phyloP scores from a whole-genome alignment of 2,113 vertebrate species.

The Microtus ochrogaster region DNA sequence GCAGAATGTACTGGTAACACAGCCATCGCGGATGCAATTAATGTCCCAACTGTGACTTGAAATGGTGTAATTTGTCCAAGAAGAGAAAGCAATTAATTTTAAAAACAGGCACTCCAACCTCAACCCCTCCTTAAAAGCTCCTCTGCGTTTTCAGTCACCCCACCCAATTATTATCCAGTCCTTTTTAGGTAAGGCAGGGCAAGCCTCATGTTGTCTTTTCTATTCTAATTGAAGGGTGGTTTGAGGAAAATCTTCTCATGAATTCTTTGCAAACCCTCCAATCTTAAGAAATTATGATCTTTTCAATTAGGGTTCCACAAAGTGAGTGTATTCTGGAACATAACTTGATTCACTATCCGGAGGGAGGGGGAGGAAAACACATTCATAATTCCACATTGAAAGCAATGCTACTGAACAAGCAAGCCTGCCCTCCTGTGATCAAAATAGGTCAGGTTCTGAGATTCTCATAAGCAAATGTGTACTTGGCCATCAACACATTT shows the following conservation, averaged over 20 bases:
- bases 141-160: slow-evolving; percentile 33
- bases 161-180: slow-evolving; percentile 42
- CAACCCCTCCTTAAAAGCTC: slow-evolving; percentile 60
- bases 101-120: slow-evolving; percentile 42
- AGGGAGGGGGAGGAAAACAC: fast-evolving
- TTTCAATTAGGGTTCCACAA: background rate
- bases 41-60: background rate
- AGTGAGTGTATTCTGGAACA: background rate
- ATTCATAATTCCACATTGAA: background rate
- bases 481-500: background rate
- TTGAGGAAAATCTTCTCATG: slow-evolving; percentile 34
- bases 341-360: too few relatives aligned
- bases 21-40: background rate
- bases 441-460: background rate
- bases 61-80: slow-evolving; percentile 44
- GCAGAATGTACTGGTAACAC: fast-evolving
- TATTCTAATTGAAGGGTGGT: slow-evolving; percentile 13
- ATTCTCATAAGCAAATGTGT: slow-evolving; percentile 34
- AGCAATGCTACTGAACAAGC: background rate
- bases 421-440: background rate
- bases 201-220: background rate
- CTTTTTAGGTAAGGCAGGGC: background rate
- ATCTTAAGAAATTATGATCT: background rate
- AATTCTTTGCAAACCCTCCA: background rate
- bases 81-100: background rate